A percentile compares a stretch with the other conserved stretches of the same genome.
Conservation (phyloP, 2,797 vertebrate species). For the Lycodopsis pacificus region DNA sequence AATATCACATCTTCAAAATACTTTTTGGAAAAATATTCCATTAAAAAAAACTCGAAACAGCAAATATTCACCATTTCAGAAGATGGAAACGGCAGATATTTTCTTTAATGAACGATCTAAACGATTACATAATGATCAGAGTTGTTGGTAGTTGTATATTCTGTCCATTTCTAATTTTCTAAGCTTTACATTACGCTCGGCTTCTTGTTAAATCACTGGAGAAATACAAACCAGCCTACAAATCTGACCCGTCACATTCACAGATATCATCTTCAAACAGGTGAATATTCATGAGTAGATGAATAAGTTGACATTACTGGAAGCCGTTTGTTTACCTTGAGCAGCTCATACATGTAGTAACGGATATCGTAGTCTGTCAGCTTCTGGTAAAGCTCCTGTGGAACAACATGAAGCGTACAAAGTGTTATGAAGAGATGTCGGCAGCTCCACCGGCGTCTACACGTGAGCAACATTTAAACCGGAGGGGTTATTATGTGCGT, state of each 20-base stretch:
- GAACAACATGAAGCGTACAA: constrained; percentile 40
- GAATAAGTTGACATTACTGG: background rate
- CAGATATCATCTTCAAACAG: background rate
- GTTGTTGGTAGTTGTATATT: background rate
- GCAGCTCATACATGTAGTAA: constrained; percentile 98
- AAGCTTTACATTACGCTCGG: background rate
- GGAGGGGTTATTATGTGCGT: constrained; percentile 47
- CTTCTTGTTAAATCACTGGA: background rate
- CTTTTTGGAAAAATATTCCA: background rate
- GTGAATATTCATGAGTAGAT: background rate
- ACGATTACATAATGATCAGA: background rate
- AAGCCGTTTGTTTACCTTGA: constrained; percentile 87
- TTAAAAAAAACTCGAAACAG: background rate
- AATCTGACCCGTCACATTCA: background rate
- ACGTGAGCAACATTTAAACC: constrained; percentile 18
- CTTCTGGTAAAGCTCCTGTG: constrained; percentile 98
- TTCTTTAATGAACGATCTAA: background rate
- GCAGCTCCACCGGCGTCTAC: background rate
- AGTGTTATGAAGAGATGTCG: background rate
- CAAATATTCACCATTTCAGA: background rate
- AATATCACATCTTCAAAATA: background rate
- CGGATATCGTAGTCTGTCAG: constrained; percentile 98
- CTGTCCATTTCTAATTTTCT: background rate
- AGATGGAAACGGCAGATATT: background rate
- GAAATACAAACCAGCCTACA: too few species aligned